Evolutionary conservation across 2,888 invertebrate species (phyloP).

Genomic region (Antitype chi): DNA sequence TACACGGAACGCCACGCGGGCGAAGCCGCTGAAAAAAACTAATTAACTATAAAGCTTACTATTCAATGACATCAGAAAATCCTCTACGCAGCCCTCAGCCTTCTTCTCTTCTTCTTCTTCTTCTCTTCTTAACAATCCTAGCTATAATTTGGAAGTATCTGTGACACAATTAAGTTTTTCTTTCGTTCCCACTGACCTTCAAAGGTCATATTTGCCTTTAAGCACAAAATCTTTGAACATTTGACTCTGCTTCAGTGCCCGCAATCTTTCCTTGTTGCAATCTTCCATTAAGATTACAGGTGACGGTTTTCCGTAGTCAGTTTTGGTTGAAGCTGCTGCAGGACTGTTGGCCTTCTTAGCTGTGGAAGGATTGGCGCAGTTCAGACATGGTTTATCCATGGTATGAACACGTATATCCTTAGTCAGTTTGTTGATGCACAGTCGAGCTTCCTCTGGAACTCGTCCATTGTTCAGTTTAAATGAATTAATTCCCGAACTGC

Average conservation of each 20-base stretch:
- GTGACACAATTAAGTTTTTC: slow-evolving; percentile 40
- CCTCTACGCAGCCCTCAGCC: background rate
- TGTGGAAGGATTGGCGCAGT: slow-evolving; percentile 3
- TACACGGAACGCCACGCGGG: too few relatives aligned
- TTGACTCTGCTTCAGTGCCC: slow-evolving; percentile 37
- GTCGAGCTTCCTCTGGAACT: background rate
- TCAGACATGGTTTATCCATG: background rate
- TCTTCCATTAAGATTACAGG: slow-evolving; percentile 68
- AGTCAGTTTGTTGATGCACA: slow-evolving; percentile 8
- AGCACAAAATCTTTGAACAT: slow-evolving; percentile 49
- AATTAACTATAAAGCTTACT: background rate
- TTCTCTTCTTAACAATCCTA: background rate
- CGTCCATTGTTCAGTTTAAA: background rate
- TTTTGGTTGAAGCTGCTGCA: background rate
- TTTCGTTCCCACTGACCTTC: slow-evolving; percentile 43
- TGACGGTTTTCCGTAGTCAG: slow-evolving; percentile 17
- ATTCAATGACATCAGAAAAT: background rate
- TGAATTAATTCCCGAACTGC: background rate
- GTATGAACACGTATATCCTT: slow-evolving; percentile 22
- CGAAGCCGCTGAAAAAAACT: too few relatives aligned
- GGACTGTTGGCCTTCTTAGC: background rate
- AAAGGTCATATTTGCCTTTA: slow-evolving; percentile 36
- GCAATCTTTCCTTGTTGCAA: slow-evolving; percentile 71
- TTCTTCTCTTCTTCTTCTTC: background rate
- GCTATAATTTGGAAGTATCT: background rate